phyloP scores from a whole-genome alignment of 2,888 invertebrate species.

The Mylabris sibirica region DNA sequence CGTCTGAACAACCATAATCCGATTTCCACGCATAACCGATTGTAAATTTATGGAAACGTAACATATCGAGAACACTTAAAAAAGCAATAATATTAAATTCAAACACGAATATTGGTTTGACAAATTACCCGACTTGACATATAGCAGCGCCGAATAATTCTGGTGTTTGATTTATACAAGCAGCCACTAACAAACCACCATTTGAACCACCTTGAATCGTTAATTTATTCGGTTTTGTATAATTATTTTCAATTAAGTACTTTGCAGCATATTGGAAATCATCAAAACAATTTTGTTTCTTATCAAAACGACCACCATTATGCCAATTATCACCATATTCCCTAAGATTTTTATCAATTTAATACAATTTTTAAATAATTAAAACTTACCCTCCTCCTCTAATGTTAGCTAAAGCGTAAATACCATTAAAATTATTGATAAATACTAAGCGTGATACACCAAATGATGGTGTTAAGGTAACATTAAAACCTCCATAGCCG shows the following conservation, averaged over 20 bases:
- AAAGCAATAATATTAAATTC: constrained; percentile 18
- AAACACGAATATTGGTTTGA: background rate
- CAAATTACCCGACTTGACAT: constrained; percentile 88
- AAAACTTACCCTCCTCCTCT: constrained; percentile 90
- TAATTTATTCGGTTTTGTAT: constrained; percentile 77
- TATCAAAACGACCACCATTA: constrained; percentile 85
- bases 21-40: constrained; percentile 97
- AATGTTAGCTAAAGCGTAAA: constrained; percentile 92
- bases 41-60: constrained; percentile 97
- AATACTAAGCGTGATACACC: constrained; percentile 86
- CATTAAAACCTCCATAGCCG: constrained; percentile 98
- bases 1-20: constrained; percentile 93
- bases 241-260: constrained; percentile 81
- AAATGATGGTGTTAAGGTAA: constrained; percentile 89
- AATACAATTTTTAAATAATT: background rate
- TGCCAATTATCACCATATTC: constrained; percentile 99
- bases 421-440: constrained; percentile 87
- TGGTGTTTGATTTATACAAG: constrained; percentile 94
- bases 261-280: constrained; percentile 95
- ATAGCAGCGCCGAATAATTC: constrained; percentile 93
- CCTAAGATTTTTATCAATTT: constrained; percentile 60
- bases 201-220: constrained; percentile 96
- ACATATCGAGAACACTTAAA: constrained; percentile 93
- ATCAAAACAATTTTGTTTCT: constrained; percentile 97
- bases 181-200: constrained; percentile 95